Evolutionary conservation across 2,113 vertebrate genomes (phyloP).

Genomic region (Ranitomeya imitator): DNA sequence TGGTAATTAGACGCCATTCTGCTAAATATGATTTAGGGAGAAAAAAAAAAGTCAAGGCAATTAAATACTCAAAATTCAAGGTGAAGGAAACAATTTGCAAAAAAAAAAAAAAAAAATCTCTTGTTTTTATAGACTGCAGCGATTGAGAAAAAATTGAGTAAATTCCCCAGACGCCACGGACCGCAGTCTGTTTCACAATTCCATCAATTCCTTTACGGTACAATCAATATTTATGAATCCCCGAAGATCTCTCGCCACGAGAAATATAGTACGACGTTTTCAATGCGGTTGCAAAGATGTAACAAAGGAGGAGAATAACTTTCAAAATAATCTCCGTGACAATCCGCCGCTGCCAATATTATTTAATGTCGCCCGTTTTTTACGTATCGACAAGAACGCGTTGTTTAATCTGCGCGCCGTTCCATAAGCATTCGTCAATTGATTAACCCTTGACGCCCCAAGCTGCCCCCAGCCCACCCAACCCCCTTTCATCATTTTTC

Average conservation of each 20-base stretch:
- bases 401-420: slow-evolving; percentile 68
- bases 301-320: slow-evolving; percentile 81
- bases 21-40: slow-evolving; percentile 44
- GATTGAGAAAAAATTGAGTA: slow-evolving; percentile 89
- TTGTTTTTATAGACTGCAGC: slow-evolving; percentile 87
- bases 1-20: slow-evolving; percentile 32
- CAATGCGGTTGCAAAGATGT: slow-evolving; percentile 75
- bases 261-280: slow-evolving; percentile 81
- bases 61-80: slow-evolving; percentile 86
- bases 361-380: slow-evolving; percentile 78
- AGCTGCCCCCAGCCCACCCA: no score
- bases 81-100: slow-evolving; percentile 84
- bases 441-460: background rate
- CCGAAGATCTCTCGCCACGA: slow-evolving; percentile 91
- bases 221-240: slow-evolving; percentile 99
- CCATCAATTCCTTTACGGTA: slow-evolving; percentile 94
- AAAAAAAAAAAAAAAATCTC: slow-evolving; percentile 74
- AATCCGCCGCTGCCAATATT: slow-evolving; percentile 79
- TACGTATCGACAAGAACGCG: slow-evolving; percentile 63
- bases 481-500: no score
- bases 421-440: slow-evolving; percentile 20
- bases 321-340: slow-evolving; percentile 85
- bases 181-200: slow-evolving; percentile 84
- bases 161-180: slow-evolving; percentile 81
- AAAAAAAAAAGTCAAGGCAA: slow-evolving; percentile 64